phyloP scores from a whole-genome alignment of 1,140 invertebrate species.

The Dermatophagoides farinae region DNA sequence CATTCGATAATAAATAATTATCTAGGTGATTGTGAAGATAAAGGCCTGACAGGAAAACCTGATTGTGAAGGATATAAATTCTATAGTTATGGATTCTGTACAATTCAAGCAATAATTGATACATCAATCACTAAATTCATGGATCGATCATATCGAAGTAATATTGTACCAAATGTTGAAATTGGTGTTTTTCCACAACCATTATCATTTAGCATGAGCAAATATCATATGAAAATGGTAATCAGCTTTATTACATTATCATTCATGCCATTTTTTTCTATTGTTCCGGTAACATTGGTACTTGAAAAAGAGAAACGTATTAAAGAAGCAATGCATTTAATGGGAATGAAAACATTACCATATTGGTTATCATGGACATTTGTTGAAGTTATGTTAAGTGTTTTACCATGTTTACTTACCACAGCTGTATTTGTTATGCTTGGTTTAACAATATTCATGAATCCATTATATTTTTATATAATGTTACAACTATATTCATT shows the following conservation, averaged over 20 bases:
- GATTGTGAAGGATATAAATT: neutral
- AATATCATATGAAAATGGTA: neutral
- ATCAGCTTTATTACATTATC: neutral
- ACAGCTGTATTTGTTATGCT: neutral
- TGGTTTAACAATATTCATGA: neutral
- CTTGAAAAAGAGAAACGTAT: conserved; percentile 6
- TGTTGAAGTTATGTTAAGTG: neutral
- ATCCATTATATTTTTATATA: neutral
- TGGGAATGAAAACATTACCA: neutral
- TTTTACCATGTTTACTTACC: neutral
- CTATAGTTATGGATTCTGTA: neutral
- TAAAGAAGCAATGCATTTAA: conserved; percentile 4
- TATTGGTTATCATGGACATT: conserved; percentile 6
- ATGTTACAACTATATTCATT: neutral
- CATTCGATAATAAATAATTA: too few relatives aligned
- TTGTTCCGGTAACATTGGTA: neutral
- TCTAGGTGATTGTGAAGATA: too few relatives aligned
- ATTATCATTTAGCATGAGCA: neutral
- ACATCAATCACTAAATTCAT: neutral
- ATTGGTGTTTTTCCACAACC: neutral
- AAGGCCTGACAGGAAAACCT: too few relatives aligned
- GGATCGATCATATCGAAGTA: neutral
- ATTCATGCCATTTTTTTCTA: neutral
- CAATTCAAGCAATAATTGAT: neutral
- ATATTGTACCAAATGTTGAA: neutral